Percentiles rank a stretch among this genome's conserved stretches.
Evolutionary conservation across 92 coral and sea anemone genomes (phyloP).

Genomic region (Porites evermanni): DNA sequence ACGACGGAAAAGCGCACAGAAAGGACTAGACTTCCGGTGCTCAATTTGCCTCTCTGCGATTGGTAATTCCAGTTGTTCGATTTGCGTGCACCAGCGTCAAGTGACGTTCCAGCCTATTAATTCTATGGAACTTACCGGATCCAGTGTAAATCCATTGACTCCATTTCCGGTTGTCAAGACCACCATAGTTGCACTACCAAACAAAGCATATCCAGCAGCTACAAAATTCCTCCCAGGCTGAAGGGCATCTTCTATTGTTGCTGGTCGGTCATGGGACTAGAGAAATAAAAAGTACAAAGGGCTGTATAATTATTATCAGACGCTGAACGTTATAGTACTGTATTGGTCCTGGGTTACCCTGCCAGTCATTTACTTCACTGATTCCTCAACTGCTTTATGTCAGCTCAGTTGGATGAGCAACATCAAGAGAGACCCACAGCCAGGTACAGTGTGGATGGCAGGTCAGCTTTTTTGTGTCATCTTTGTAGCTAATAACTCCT

Average conservation of each 20-base stretch:
- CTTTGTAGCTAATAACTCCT: not conserved
- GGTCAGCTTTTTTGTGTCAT: not conserved
- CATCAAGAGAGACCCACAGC: too few relatives aligned
- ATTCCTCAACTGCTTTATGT: too few relatives aligned
- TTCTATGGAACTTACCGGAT: conserved; percentile 78
- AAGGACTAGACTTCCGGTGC: too few relatives aligned
- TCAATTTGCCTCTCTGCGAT: too few relatives aligned
- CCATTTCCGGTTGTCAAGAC: conserved; percentile 96
- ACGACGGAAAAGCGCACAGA: too few relatives aligned
- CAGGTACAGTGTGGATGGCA: not conserved
- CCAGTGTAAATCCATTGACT: conserved; percentile 95
- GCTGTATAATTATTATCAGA: not conserved
- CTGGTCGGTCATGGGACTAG: conserved; percentile 76
- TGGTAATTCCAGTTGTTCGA: too few relatives aligned
- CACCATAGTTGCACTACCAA: conserved; percentile 98
- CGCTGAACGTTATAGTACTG: too few relatives aligned
- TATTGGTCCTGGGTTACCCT: too few relatives aligned
- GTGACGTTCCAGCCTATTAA: not conserved
- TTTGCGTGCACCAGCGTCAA: too few relatives aligned
- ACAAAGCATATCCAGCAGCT: conserved; percentile 98
- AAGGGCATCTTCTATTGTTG: conserved; percentile 84
- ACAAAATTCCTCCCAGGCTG: conserved; percentile 95
- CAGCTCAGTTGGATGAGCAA: too few relatives aligned
- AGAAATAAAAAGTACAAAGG: not conserved
- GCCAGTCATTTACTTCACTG: too few relatives aligned